phyloP scores from a whole-genome alignment of 2,888 invertebrate species.

The Drosophila nr. perissopoda region DNA sequence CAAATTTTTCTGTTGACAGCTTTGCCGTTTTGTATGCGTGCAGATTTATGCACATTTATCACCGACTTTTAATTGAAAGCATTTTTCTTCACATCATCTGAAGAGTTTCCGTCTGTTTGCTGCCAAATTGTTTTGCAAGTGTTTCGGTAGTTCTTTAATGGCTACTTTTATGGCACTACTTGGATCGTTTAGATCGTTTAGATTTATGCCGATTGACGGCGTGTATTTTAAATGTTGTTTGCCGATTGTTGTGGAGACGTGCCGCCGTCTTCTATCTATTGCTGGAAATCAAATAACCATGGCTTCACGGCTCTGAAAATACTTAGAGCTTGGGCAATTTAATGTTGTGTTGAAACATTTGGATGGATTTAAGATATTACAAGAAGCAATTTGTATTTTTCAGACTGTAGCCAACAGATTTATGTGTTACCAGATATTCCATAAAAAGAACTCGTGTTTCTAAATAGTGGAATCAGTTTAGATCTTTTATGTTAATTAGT shows the following conservation, averaged over 20 bases:
- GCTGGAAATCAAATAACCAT: constrained; percentile 14
- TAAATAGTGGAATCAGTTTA: not conserved
- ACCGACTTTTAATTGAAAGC: constrained; percentile 32
- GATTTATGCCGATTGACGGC: constrained; percentile 24
- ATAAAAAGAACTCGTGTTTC: not conserved
- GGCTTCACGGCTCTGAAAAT: constrained; percentile 1
- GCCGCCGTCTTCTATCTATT: constrained; percentile 11
- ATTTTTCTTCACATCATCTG: constrained; percentile 40
- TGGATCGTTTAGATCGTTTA: constrained; percentile 41
- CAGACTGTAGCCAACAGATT: not conserved
- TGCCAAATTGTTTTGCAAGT: constrained; percentile 42
- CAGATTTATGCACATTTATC: constrained; percentile 60
- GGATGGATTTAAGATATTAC: not conserved
- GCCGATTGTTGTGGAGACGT: constrained; percentile 4
- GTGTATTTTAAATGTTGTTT: constrained; percentile 15
- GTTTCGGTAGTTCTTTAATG: constrained; percentile 35
- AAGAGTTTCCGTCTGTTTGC: constrained; percentile 24
- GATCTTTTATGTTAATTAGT: not conserved
- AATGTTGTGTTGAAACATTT: not conserved
- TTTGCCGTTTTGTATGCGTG: constrained; percentile 46
- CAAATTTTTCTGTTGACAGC: constrained; percentile 49
- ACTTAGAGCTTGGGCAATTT: not conserved
- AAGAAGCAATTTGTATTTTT: not conserved
- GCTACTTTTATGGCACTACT: constrained; percentile 36
- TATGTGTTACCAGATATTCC: not conserved